Percentiles rank a stretch among this genome's conserved stretches.
phyloP scores from a whole-genome alignment of 2,797 vertebrate genomes.

The Scyliorhinus canicula region DNA sequence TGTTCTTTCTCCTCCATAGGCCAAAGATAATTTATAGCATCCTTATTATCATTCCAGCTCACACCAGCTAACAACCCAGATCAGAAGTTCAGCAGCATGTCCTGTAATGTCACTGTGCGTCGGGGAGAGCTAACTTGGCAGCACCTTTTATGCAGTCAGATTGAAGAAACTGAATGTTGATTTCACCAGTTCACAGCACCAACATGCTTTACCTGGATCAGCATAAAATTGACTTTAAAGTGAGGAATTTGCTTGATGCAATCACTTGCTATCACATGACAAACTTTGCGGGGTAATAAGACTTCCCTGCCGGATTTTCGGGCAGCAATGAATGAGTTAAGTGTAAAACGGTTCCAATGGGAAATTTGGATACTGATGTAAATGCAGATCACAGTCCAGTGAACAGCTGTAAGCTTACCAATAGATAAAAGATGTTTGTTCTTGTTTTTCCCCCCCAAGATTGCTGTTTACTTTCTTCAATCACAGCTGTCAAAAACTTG shows the following conservation, averaged over 20 bases:
- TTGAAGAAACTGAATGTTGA: background rate
- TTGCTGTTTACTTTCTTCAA: conserved; percentile 18
- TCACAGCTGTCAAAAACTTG: background rate
- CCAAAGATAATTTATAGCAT: background rate
- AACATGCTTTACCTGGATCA: background rate
- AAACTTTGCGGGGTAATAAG: background rate
- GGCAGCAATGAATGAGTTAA: background rate
- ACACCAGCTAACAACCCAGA: background rate
- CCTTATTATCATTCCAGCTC: background rate
- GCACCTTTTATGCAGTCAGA: background rate
- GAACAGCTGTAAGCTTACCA: conserved; percentile 2
- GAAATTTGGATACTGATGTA: background rate
- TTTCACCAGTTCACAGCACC: background rate
- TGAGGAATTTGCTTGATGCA: background rate
- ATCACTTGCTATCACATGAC: background rate
- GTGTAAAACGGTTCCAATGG: background rate
- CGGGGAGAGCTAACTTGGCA: background rate
- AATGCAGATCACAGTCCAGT: background rate
- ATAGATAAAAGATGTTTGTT: conserved; percentile 5
- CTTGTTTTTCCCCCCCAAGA: background rate
- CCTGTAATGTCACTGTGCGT: background rate
- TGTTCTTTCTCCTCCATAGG: background rate
- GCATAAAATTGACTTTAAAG: background rate
- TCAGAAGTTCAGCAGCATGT: background rate
- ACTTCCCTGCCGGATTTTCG: background rate